phyloP scores from a whole-genome alignment of 2,888 invertebrate genomes.

The Labia minor region DNA sequence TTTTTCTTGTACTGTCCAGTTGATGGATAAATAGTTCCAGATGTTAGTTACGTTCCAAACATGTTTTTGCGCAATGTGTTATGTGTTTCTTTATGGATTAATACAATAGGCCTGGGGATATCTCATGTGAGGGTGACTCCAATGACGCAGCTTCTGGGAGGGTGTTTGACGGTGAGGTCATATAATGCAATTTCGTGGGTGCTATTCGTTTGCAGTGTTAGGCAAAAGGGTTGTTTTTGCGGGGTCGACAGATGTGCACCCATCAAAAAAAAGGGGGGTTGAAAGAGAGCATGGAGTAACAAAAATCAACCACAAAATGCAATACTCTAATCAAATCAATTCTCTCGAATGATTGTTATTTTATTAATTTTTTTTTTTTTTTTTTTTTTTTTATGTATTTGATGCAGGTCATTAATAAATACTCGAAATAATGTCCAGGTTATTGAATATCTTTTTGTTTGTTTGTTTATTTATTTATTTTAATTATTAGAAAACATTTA shows the following conservation, averaged over 20 bases:
- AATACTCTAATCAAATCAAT: background rate
- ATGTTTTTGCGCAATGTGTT: constrained; percentile 7
- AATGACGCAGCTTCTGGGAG: background rate
- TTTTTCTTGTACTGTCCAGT: background rate
- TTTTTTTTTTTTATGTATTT: no score
- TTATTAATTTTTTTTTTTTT: background rate
- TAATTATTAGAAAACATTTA: no score
- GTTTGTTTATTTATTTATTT: no score
- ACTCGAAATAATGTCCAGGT: no score
- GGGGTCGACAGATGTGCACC: constrained; percentile 1
- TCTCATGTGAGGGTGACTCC: background rate
- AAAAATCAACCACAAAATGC: background rate
- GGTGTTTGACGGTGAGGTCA: background rate
- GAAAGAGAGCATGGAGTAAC: background rate
- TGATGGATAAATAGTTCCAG: background rate
- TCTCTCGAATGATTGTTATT: background rate
- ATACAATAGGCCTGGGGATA: background rate
- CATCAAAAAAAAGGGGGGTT: background rate
- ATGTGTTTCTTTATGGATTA: constrained; percentile 2
- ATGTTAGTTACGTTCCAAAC: constrained; percentile 3
- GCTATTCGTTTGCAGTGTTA: background rate
- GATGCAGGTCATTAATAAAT: no score
- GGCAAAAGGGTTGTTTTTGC: background rate
- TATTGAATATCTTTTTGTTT: no score
- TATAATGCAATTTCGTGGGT: constrained; percentile 7